Percentiles rank a stretch among this genome's conserved stretches.
Evolutionary conservation across 2,888 invertebrate species (phyloP).

Genomic region (Drosophila acutilabella): DNA sequence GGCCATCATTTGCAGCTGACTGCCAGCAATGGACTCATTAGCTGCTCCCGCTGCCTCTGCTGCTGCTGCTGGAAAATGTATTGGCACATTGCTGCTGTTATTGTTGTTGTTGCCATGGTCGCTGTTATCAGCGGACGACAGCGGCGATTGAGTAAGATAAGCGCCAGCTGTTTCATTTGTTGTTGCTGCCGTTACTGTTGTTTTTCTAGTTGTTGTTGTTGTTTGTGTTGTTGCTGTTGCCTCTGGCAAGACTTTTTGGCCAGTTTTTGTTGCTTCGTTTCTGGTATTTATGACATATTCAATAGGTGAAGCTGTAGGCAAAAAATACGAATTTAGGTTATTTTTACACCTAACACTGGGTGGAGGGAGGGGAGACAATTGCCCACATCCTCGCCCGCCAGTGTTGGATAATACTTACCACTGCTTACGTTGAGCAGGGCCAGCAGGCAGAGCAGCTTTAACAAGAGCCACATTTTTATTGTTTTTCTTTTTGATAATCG

Average conservation of each 20-base stretch:
- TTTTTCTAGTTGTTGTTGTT: conserved; percentile 10
- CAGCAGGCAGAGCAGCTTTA: conserved; percentile 51
- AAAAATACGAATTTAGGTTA: conserved; percentile 56
- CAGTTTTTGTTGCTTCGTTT: conserved; percentile 48
- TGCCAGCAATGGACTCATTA: conserved; percentile 19
- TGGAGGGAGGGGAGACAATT: background rate
- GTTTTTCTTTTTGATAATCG: conserved; percentile 38
- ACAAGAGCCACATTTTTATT: conserved; percentile 49
- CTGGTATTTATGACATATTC: conserved; percentile 70
- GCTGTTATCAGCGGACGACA: conserved; percentile 67
- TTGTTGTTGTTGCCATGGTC: conserved; percentile 67
- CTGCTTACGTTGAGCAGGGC: conserved; percentile 49
- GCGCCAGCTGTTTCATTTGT: conserved; percentile 72
- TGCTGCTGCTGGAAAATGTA: conserved; percentile 33
- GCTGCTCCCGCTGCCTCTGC: conserved; percentile 22
- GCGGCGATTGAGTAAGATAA: conserved; percentile 65
- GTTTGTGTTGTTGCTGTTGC: conserved; percentile 29
- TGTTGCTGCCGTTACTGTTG: conserved; percentile 27
- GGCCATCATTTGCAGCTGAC: conserved; percentile 49
- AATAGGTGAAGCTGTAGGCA: conserved; percentile 68
- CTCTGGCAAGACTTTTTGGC: conserved; percentile 43
- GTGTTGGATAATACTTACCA: conserved; percentile 52
- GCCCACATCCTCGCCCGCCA: conserved; percentile 26
- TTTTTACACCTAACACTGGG: conserved; percentile 51
- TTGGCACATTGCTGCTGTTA: conserved; percentile 29